Conservation (phyloP, 2,113 vertebrate genomes). For the Pterocles burchelli region DNA sequence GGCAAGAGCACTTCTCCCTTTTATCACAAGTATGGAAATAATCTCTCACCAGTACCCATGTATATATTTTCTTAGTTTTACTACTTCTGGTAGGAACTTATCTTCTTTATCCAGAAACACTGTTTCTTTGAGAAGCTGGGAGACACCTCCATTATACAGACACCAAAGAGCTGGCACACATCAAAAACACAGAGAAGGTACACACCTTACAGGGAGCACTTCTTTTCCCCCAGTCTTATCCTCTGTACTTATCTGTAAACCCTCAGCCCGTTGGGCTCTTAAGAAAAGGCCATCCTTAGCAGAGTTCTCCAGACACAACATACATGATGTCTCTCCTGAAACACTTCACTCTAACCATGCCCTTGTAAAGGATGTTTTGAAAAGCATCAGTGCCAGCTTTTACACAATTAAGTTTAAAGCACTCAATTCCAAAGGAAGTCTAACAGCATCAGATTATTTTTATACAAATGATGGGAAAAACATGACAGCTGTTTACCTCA, state of each 20-base stretch:
- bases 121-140: not conserved
- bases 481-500: not conserved
- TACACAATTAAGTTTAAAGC: not conserved
- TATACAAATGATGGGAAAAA: not conserved
- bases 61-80: not conserved
- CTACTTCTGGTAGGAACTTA: not conserved
- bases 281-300: not conserved
- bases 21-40: not conserved
- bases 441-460: not conserved
- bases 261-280: not conserved
- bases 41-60: rapidly evolving
- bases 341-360: not conserved
- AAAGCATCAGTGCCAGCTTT: not conserved
- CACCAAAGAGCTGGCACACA: not conserved
- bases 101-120: not conserved
- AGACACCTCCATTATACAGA: not conserved
- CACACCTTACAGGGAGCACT: not conserved
- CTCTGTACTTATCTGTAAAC: not conserved
- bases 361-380: not conserved
- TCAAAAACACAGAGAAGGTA: not conserved
- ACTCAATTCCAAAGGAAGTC: not conserved
- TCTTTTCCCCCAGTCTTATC: not conserved
- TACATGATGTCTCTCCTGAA: not conserved
- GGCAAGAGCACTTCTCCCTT: not conserved
- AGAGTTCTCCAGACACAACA: not conserved